Evolutionary conservation across 2,113 vertebrate genomes (phyloP).

Genomic region (Leptobrachium ailaonicum): DNA sequence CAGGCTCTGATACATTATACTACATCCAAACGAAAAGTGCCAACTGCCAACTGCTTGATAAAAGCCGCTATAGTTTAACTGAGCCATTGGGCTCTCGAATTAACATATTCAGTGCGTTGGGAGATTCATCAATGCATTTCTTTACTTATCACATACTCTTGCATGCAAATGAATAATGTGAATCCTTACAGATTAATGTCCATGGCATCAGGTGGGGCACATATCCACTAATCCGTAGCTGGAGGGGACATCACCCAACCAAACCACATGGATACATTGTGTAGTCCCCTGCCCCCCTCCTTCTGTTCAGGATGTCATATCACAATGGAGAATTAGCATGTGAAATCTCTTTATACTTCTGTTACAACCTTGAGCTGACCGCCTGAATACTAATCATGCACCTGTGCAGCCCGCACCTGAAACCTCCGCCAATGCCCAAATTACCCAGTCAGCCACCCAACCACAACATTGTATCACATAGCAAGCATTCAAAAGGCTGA

Average conservation of each 20-base stretch:
- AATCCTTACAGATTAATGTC: slow-evolving; percentile 32
- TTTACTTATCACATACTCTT: slow-evolving; percentile 37
- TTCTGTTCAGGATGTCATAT: slow-evolving; percentile 37
- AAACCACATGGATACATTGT: slow-evolving; percentile 39
- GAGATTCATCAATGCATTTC: slow-evolving; percentile 22
- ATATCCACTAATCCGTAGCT: slow-evolving; percentile 43
- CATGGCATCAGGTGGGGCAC: slow-evolving; percentile 42
- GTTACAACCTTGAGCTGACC: slow-evolving; percentile 35
- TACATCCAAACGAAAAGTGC: background rate
- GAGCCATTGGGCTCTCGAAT: slow-evolving; percentile 23
- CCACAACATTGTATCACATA: slow-evolving; percentile 35
- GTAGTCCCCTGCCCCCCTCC: slow-evolving; percentile 8
- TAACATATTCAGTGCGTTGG: slow-evolving; percentile 9
- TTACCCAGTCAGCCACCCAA: slow-evolving; percentile 14
- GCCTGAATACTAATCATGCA: slow-evolving; percentile 41
- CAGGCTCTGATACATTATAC: too few relatives aligned
- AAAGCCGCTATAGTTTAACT: slow-evolving; percentile 7
- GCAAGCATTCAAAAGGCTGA: slow-evolving; percentile 1
- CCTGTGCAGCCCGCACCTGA: slow-evolving; percentile 45
- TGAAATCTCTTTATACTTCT: slow-evolving; percentile 39
- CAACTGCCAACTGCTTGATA: background rate
- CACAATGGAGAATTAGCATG: slow-evolving; percentile 46
- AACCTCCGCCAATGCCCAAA: slow-evolving; percentile 8
- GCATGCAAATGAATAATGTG: slow-evolving; percentile 41
- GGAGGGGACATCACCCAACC: slow-evolving; percentile 38